Evolutionary conservation across 2,888 invertebrate species (phyloP).

Genomic region (Leptopilina myrica): DNA sequence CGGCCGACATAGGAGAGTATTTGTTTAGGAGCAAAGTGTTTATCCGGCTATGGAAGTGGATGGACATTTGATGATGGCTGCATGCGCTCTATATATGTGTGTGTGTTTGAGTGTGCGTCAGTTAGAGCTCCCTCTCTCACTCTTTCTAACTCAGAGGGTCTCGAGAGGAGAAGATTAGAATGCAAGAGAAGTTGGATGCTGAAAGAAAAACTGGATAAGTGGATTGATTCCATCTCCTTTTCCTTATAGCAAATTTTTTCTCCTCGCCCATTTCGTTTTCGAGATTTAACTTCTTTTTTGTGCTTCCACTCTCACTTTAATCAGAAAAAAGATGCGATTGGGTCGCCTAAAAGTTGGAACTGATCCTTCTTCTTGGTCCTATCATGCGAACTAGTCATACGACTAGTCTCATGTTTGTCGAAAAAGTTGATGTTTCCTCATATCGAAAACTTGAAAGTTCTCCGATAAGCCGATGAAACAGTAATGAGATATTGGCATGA

Average conservation of each 20-base stretch:
- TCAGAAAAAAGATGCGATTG: conserved; percentile 15
- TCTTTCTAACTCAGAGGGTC: too few relatives aligned
- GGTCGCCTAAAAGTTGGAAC: background rate
- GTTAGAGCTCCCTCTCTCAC: too few relatives aligned
- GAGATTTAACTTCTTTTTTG: background rate
- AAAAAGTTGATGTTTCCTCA: conserved; percentile 21
- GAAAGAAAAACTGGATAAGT: conserved; percentile 43
- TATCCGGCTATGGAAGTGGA: conserved; percentile 57
- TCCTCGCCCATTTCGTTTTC: background rate
- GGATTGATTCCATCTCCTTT: conserved; percentile 45
- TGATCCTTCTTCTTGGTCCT: background rate
- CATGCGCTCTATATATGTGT: too few relatives aligned
- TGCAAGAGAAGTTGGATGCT: conserved; percentile 25
- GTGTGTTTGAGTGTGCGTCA: too few relatives aligned
- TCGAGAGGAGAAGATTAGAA: conserved; percentile 40
- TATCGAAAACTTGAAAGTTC: conserved; percentile 22
- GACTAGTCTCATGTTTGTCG: background rate
- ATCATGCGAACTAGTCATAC: background rate
- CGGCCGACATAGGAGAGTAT: conserved; percentile 59
- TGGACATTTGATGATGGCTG: conserved; percentile 27
- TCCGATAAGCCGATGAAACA: conserved; percentile 34
- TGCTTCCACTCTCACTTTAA: conserved; percentile 1
- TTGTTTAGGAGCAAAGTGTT: conserved; percentile 64
- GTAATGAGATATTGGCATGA: conserved; percentile 37
- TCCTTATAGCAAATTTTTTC: background rate